Evolutionary conservation across 2,888 invertebrate genomes (phyloP).

Genomic region (Epistrophella euchroma): DNA sequence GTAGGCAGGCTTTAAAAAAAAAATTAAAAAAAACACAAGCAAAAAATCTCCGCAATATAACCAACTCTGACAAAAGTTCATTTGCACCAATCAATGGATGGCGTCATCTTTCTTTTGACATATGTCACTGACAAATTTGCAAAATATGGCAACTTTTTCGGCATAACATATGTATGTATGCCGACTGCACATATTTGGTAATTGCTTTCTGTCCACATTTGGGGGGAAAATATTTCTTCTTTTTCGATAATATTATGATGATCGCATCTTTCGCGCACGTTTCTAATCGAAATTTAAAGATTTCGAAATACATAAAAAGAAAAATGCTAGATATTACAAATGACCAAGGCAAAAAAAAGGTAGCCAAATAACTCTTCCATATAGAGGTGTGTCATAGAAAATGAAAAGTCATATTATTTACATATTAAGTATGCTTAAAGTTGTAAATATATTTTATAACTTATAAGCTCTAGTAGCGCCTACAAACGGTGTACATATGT

Average conservation of each 20-base stretch:
- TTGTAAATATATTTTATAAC: slow-evolving; percentile 18
- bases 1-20: slow-evolving; percentile 36
- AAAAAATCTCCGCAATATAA: background rate
- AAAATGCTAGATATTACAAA: slow-evolving; percentile 1
- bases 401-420: slow-evolving; percentile 49
- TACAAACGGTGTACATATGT: background rate
- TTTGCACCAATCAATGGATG: slow-evolving; percentile 22
- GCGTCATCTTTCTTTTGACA: slow-evolving; percentile 33
- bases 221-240: slow-evolving; percentile 37
- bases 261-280: slow-evolving; percentile 26
- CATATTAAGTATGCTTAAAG: slow-evolving; percentile 42
- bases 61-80: slow-evolving; percentile 32
- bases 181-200: slow-evolving; percentile 3
- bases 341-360: slow-evolving; percentile 22
- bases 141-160: slow-evolving; percentile 6
- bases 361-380: slow-evolving; percentile 48
- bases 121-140: slow-evolving; percentile 29
- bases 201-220: slow-evolving; percentile 23
- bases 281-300: slow-evolving; percentile 7
- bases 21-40: background rate
- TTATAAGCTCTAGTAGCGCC: background rate
- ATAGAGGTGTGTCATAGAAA: slow-evolving; percentile 54
- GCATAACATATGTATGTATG: background rate
- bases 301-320: slow-evolving; percentile 21
- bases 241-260: slow-evolving; percentile 22